Conservation (phyloP, 37 sponge, comb jelly and placozoan genomes). For the Aphrocallistes beatrix region DNA sequence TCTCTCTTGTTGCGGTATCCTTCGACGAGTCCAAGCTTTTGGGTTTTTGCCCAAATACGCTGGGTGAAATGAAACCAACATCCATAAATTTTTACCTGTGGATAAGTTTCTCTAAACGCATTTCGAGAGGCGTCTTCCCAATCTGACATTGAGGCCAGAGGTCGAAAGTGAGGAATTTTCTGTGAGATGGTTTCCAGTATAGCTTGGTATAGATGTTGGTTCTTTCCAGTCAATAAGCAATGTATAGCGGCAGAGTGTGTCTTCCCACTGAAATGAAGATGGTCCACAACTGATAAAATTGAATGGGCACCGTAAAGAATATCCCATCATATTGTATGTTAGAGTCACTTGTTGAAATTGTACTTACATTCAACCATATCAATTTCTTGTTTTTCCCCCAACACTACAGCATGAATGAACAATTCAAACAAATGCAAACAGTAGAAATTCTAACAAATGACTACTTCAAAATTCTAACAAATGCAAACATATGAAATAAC, state of each 20-base stretch:
- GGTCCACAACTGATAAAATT: constrained; percentile 4
- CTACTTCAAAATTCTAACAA: too few species aligned
- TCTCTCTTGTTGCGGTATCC: not conserved
- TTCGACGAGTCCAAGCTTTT: not conserved
- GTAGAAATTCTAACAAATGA: too few species aligned
- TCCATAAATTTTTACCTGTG: not conserved
- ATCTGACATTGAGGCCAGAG: not conserved
- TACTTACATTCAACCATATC: too few species aligned
- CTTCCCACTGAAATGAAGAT: not conserved
- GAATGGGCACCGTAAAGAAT: not conserved
- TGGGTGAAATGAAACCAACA: constrained; percentile 18
- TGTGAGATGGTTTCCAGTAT: not conserved
- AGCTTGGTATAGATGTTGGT: not conserved
- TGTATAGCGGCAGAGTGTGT: constrained; percentile 11
- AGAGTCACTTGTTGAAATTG: not conserved
- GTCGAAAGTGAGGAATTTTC: not conserved
- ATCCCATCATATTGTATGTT: constrained; percentile 6
- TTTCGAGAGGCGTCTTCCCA: constrained; percentile 9
- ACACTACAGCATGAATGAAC: too few species aligned
- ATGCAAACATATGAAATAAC: too few species aligned
- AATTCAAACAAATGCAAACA: too few species aligned
- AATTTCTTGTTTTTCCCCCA: too few species aligned
- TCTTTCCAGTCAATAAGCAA: constrained; percentile 2
- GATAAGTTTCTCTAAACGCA: not conserved
- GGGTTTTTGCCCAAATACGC: not conserved